A percentile compares a stretch with the other conserved stretches of the same genome.
Conservation (phyloP, 2,888 invertebrate species). For the Salpingus planirostris region DNA sequence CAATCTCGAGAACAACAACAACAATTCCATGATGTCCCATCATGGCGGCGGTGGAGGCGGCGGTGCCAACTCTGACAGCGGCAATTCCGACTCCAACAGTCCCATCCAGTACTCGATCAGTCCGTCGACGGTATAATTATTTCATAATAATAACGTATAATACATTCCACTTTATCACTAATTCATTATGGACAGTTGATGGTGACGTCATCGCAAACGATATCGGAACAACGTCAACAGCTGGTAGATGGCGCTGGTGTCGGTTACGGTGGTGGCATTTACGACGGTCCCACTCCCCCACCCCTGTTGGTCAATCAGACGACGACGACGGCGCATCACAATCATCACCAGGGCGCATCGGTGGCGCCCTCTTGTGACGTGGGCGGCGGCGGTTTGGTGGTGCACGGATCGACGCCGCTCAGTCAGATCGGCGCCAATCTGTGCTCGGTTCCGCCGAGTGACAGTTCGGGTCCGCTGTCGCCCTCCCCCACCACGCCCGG, state of each 20-base stretch:
- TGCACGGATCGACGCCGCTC: slow-evolving; percentile 79
- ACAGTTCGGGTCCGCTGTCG: slow-evolving; percentile 47
- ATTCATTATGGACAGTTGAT: too few relatives aligned
- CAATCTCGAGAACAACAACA: slow-evolving; percentile 39
- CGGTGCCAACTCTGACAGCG: slow-evolving; percentile 41
- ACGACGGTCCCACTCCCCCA: slow-evolving; percentile 30
- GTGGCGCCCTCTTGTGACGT: slow-evolving; percentile 27
- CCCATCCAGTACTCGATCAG: slow-evolving; percentile 42
- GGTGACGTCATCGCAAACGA: too few relatives aligned
- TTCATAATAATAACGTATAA: too few relatives aligned
- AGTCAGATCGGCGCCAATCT: slow-evolving; percentile 75
- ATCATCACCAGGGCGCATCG: too few relatives aligned
- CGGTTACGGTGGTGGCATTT: slow-evolving; percentile 30
- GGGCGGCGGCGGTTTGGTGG: slow-evolving; percentile 47
- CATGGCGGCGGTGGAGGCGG: too few relatives aligned
- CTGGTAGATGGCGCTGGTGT: too few relatives aligned
- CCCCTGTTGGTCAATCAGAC: slow-evolving; percentile 20
- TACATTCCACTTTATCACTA: too few relatives aligned
- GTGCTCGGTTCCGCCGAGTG: slow-evolving; percentile 50
- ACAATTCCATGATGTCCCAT: slow-evolving; percentile 42
- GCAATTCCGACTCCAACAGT: slow-evolving; percentile 44
- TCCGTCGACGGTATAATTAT: too few relatives aligned
- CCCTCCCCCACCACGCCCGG: slow-evolving; percentile 54
- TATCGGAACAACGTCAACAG: too few relatives aligned
- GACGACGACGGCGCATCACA: too few relatives aligned